These are phyloP conservation scores for Brenthis daphne DNA, from an alignment of 2,888 invertebrate species.

Conservation along the genomic window DNA sequence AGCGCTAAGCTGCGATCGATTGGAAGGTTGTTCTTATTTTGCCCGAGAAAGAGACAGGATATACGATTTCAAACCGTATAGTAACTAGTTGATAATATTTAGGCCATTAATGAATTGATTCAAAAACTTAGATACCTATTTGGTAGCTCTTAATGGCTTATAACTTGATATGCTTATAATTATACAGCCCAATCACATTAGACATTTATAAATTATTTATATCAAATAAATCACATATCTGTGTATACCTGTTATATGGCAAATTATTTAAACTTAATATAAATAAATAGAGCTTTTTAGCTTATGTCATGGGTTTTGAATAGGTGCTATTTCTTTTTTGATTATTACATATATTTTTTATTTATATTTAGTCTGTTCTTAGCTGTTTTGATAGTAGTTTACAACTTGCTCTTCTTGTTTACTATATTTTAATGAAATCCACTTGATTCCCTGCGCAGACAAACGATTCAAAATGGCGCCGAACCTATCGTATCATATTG, in stretches of 20 bases:
- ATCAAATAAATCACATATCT: too few species aligned
- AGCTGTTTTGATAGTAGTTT: neutral
- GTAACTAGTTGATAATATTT: neutral
- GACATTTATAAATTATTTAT: too few species aligned
- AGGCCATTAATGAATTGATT: neutral
- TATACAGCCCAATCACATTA: too few species aligned
- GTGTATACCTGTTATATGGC: too few species aligned
- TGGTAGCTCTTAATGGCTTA: too few species aligned
- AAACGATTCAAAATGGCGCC: slow-evolving; percentile 12
- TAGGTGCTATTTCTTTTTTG: too few species aligned
- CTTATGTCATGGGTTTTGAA: too few species aligned
- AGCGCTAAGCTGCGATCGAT: slow-evolving; percentile 3
- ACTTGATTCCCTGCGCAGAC: neutral
- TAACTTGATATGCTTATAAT: too few species aligned
- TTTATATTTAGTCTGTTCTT: too few species aligned
- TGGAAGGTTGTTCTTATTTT: neutral
- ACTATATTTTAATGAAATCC: neutral
- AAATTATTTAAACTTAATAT: too few species aligned
- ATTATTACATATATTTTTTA: too few species aligned
- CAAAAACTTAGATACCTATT: neutral
- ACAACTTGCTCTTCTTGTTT: neutral
- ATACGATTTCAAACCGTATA: neutral
- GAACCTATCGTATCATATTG: neutral
- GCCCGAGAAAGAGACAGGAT: slow-evolving; percentile 2
- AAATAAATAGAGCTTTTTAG: too few species aligned